Evolutionary conservation across 2,888 invertebrate species (phyloP).

Genomic region (Nycteola revayana): DNA sequence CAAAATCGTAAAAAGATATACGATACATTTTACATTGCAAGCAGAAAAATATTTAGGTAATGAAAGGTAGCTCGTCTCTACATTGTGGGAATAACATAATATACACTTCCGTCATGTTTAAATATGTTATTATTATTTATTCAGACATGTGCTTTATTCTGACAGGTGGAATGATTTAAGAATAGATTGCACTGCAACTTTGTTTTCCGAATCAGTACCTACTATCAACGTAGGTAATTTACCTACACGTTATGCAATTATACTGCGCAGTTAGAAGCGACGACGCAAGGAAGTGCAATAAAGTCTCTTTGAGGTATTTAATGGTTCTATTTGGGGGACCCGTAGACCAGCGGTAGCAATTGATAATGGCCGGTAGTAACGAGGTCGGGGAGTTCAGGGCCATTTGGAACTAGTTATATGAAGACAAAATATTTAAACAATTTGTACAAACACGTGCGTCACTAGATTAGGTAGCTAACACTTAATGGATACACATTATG

Average conservation of each 20-base stretch:
- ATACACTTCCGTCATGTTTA: too few species aligned
- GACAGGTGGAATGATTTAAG: too few species aligned
- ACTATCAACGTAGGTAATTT: background rate
- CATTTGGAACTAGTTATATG: conserved; percentile 47
- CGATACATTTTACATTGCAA: too few species aligned
- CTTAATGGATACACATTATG: conserved; percentile 30
- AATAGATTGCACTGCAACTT: too few species aligned
- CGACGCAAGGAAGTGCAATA: conserved; percentile 41
- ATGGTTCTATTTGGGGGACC: conserved; percentile 41
- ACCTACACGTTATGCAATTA: conserved; percentile 8
- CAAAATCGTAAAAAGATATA: too few species aligned
- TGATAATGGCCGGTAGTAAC: conserved; percentile 47
- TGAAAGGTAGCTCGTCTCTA: too few species aligned
- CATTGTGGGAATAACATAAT: too few species aligned
- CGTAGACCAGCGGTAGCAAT: conserved; percentile 39
- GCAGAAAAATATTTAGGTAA: too few species aligned
- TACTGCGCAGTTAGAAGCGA: too few species aligned
- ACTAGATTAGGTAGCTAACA: conserved; percentile 6
- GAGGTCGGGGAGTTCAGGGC: conserved; percentile 62
- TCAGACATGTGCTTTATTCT: too few species aligned
- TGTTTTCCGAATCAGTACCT: conserved; percentile 2
- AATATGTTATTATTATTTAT: too few species aligned
- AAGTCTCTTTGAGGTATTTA: conserved; percentile 30
- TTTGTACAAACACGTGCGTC: conserved; percentile 46
- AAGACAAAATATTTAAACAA: conserved; percentile 46